phyloP scores from a whole-genome alignment of 2,113 vertebrate species.

The Arothron firmamentum region DNA sequence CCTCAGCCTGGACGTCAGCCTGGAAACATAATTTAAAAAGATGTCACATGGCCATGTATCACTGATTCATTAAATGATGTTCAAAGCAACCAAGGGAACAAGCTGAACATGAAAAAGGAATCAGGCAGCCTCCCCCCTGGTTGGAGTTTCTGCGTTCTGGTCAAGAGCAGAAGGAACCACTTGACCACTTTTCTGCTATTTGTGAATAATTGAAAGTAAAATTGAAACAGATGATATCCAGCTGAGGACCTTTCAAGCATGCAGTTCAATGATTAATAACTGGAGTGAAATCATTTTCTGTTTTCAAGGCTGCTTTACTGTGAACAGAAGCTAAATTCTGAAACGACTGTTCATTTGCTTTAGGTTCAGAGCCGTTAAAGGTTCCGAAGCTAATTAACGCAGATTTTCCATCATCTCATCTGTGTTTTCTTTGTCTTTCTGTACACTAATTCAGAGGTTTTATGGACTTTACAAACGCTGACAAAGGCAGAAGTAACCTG shows the following conservation, averaged over 20 bases:
- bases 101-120: too few relatives aligned
- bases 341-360: too few relatives aligned
- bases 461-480: too few relatives aligned
- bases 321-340: too few relatives aligned
- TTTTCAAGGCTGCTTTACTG: too few relatives aligned
- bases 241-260: slow-evolving; percentile 18
- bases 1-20: slow-evolving; percentile 59
- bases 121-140: too few relatives aligned
- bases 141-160: slow-evolving; percentile 3
- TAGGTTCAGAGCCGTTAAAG: too few relatives aligned
- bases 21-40: slow-evolving; percentile 22
- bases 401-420: too few relatives aligned
- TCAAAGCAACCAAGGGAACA: not conserved
- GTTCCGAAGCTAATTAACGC: too few relatives aligned
- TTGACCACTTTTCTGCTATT: slow-evolving; percentile 11
- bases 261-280: not conserved
- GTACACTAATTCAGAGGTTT: too few relatives aligned
- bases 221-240: slow-evolving; percentile 23
- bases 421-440: too few relatives aligned
- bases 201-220: slow-evolving; percentile 17
- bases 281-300: not conserved
- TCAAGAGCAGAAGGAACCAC: slow-evolving; percentile 28
- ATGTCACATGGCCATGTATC: not conserved
- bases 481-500: slow-evolving; percentile 53
- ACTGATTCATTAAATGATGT: not conserved